phyloP scores from a whole-genome alignment of 2,888 invertebrate species.

The Lasioglossum malachurum region DNA sequence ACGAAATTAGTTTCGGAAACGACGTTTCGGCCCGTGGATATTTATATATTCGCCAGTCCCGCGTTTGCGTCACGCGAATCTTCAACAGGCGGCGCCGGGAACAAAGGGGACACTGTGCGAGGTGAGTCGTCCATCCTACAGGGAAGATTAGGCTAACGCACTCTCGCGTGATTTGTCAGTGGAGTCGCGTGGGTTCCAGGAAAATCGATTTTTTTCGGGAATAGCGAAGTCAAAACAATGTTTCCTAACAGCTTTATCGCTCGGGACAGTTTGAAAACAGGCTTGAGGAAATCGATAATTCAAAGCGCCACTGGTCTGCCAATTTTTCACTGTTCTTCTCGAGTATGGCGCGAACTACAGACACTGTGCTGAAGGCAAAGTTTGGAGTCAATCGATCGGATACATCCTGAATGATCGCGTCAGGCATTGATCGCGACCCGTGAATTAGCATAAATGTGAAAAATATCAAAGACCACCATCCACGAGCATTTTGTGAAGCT shows the following conservation, averaged over 20 bases:
- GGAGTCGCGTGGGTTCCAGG: background rate
- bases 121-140: background rate
- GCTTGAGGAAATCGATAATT: background rate
- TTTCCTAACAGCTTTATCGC: background rate
- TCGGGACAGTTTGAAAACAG: background rate
- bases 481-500: no score
- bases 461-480: no score
- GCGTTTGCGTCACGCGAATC: constrained; percentile 22
- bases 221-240: background rate
- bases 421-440: no score
- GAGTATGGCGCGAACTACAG: no score
- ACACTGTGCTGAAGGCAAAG: no score
- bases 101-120: constrained; percentile 18
- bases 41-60: constrained; percentile 25
- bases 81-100: constrained; percentile 5
- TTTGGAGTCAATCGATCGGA: no score
- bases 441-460: no score
- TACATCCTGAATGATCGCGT: no score
- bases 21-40: background rate
- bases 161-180: background rate
- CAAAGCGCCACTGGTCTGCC: background rate
- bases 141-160: background rate
- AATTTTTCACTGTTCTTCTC: background rate
- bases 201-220: background rate
- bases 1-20: constrained; percentile 13